Evolutionary conservation across 2,888 invertebrate species (phyloP), one percentile per base, ranked within the genome.

Genomic region (Baccha elongata): DNA sequence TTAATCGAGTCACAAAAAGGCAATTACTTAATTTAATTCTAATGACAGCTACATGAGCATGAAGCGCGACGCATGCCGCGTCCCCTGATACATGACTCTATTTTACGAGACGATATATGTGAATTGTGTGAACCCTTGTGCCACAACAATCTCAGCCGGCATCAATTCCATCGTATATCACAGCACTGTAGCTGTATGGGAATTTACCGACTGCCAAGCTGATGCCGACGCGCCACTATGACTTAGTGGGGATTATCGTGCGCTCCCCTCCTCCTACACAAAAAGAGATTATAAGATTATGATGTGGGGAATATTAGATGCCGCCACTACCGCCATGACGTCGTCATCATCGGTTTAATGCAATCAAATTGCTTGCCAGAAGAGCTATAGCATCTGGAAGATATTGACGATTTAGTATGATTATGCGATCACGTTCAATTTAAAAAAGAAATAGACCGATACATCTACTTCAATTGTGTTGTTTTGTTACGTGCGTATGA

Each of bases 371-470:
- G 87, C 86, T 86, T 85, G 86, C 86, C 86, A 78, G 85, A 71
- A 85, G 85, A 85, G 80, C 75, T 85, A 85, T 87, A 85, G 86
- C 85, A 86, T 86, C 85, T 84, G 81, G 74, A 78, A 13, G 2
- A 13, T 60, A 58, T 67, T 65, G 64, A 84, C 76, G 85, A 86
- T 85, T 78, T 19, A n/a, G 50, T 50, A 60, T 46, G 23, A 35
- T 71, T 48, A 19, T 50, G 83, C 72, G 48, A 72, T 69, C 85
- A 84, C 75, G 87, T 86, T 86, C 87, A 87, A 86, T 85, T 85
- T 86, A 87, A 86, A 87, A 86, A 86, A 84, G 85, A 84, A 88
- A 85, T 85, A 58, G 50, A 55, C 13, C 19, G 13, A 68, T 52
- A 32, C 17, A 17, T 44, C n/a, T n/a, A n/a, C n/a, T 48, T 19